Evolutionary conservation across 2,888 invertebrate species (phyloP), one percentile per base, ranked within the genome.

Genomic region (Unio pictorum): DNA sequence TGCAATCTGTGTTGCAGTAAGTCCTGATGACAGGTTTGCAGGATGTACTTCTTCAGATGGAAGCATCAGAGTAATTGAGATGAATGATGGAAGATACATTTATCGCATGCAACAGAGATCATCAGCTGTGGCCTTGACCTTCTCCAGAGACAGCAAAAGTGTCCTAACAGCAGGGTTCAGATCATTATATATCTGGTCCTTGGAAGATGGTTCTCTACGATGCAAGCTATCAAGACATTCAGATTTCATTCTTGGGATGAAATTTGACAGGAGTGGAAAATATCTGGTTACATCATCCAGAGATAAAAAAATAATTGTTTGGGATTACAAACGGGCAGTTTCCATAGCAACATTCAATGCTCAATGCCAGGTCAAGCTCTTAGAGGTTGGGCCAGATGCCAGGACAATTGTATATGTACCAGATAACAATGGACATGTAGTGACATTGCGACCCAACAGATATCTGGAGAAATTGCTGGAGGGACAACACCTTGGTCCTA

Each of bases 131-230:
- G 68, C 73, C 8, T 73, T 77, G 61, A 59, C 65, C 55, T 83
- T 86, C 71, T 72, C 81, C 3, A 74, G 78, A 15, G 81, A 85
- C 71, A 75, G 81, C 26, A 67, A 72, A n/a, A 64, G 60, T 20
- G 69, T 87, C 56, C 60, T 86, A 55, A 83, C 86, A 0, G 75
- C 78, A 23, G 86, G 85, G 15, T 86, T 79, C 71, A 71, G 80
- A 45, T 79, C 81, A 18, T 79, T 87, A 8, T 83, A 84, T 67
- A 74, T 85, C 20, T 86, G 86, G 85, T 79, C 74, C 20, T 65
- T 81, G 66, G n/a, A 64, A 11, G 70, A 80, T 59, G 85, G 84
- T 20, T 58, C 28, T 30, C 76, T 81, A 28, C 74, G 75, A 30
- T 82, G 73, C 74, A 83, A 82, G 63, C 72, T 86, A n/a, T 78